Base-by-base conservation (phyloP, 2,888 invertebrate genomes). In the Lamellibrachia columna region DNA sequence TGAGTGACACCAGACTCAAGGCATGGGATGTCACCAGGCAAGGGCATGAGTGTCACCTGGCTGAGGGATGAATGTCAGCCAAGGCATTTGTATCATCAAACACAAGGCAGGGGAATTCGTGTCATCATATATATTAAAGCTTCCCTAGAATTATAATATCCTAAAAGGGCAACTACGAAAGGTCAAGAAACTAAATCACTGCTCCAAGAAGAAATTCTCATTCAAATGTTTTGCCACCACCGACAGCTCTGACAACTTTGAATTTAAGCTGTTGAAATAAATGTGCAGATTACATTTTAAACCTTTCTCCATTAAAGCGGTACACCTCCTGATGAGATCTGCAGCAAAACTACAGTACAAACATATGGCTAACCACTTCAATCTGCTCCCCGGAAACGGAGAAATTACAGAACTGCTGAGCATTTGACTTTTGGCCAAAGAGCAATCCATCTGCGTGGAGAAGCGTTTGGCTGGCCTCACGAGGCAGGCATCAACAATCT, bases 161-260 rank as follows among this genome's bases (percentile, higher is more conserved):
- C 40, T 40, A 40, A 75, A 75, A 75, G 75, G 15, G 22, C 22
- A 75, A 22, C 22, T n/a, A 75, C 1, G 75, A 75, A 75, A 75
- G 75, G 75, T 75, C 75, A 75, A 15, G 75, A 75, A 75, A 75
- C 75, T 75, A 75, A 75, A 75, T 75, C 75, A 75, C 75, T 75
- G 22, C n/a, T 75, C 75, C 75, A 22, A 3, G 75, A 2, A n/a
- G 22, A 22, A 75, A 75, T 75, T 75, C 22, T 15, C 75, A 22
- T 75, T 75, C 75, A 22, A 75, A 75, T 75, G n/a, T 15, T 75
- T 22, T 15, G 15, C 22, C 75, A 75, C 75, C 75, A 75, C 6
- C n/a, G 75, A 75, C 75, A 75, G 22, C 75, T 75, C 75, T 75
- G 22, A 22, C n/a, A 75, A 75, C 75, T 40, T 40, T 40, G 40